Evolutionary conservation across 1,140 invertebrate species (phyloP).

Genomic region (Bursaphelenchus mucronatus): DNA sequence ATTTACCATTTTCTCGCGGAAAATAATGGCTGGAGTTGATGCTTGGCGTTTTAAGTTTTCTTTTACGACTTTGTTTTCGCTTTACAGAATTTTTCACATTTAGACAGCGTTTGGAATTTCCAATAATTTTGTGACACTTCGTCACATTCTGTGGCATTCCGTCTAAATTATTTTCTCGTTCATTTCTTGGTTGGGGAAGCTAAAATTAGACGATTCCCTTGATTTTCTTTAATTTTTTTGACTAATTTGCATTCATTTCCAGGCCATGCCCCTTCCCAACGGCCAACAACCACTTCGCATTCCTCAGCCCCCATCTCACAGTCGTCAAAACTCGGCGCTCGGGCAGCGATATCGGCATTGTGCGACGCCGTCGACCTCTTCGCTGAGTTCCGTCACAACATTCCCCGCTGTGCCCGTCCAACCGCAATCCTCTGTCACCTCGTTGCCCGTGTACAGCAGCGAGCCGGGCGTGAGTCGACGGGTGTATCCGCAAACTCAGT

Average conservation of each 20-base stretch:
- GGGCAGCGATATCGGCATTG: neutral
- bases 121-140: no score
- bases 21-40: no score
- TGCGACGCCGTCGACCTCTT: constrained; percentile 11
- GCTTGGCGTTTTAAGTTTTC: no score
- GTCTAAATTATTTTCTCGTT: no score
- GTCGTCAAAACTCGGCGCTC: neutral
- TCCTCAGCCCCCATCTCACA: constrained; percentile 7
- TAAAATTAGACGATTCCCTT: no score
- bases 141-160: no score
- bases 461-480: constrained; percentile 1
- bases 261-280: constrained; percentile 17
- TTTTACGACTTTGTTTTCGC: no score
- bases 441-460: constrained; percentile 2
- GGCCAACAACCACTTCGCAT: constrained; percentile 7
- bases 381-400: constrained; percentile 8
- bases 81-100: no score
- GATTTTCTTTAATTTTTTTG: no score
- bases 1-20: no score
- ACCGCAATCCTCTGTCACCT: neutral
- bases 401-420: constrained; percentile 6
- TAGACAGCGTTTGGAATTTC: no score
- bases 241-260: constrained; percentile 5
- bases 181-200: no score
- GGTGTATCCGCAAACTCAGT: neutral